Conservation (phyloP, 1,140 invertebrate genomes). For the Drosophila prosaltans region DNA sequence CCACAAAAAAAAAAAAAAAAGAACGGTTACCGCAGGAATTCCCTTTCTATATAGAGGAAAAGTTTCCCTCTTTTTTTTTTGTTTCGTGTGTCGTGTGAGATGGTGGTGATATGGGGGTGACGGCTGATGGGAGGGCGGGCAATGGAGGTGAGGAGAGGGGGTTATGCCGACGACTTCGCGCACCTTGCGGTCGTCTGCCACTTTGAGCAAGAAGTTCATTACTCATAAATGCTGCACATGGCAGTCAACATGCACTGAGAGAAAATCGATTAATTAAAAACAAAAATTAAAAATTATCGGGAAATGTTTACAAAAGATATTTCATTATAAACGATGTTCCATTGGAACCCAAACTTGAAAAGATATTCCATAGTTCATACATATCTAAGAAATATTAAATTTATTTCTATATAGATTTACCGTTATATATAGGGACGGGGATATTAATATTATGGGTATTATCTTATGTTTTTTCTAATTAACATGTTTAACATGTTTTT, state of each 20-base stretch:
- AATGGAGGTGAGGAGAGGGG: not conserved
- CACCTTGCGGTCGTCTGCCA: slow-evolving; percentile 76
- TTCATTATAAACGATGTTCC: no score
- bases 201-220: slow-evolving; percentile 78
- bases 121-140: not conserved
- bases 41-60: slow-evolving; percentile 17
- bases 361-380: no score
- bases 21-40: slow-evolving; percentile 56
- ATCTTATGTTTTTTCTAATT: no score
- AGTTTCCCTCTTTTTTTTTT: slow-evolving; percentile 6
- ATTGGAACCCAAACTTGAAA: no score
- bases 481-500: no score
- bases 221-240: slow-evolving; percentile 80
- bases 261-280: not conserved
- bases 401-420: no score
- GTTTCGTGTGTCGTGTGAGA: not conserved
- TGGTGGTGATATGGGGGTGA: not conserved
- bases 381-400: no score
- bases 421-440: no score
- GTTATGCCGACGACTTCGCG: slow-evolving; percentile 47
- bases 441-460: no score
- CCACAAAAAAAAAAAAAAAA: slow-evolving; percentile 19
- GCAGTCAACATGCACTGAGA: slow-evolving; percentile 36
- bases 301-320: no score
- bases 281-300: no score